A percentile compares a stretch with the other conserved stretches of the same genome.
These are phyloP conservation scores for Anaspis maculata DNA, from an alignment of 2,888 invertebrate genomes.

Conservation along the genomic window DNA sequence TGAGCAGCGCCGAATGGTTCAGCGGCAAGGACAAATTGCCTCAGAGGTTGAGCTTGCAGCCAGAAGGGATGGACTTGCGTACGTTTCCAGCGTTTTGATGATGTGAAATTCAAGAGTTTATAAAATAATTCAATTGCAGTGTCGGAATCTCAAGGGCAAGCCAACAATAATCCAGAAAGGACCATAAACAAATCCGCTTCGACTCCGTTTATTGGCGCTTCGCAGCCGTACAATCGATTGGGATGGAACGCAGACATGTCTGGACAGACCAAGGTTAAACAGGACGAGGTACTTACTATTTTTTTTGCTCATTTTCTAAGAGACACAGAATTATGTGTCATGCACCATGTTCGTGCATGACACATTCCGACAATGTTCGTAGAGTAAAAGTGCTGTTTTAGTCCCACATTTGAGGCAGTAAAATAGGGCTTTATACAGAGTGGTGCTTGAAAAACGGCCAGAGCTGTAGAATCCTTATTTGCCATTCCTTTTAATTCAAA, in stretches of 20 bases:
- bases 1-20: constrained; percentile 74
- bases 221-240: constrained; percentile 44
- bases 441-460: too few relatives aligned
- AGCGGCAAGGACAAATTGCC: constrained; percentile 54
- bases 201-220: constrained; percentile 41
- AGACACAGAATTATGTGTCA: too few relatives aligned
- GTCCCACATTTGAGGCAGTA: too few relatives aligned
- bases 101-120: background rate
- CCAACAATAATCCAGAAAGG: constrained; percentile 34
- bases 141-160: constrained; percentile 45
- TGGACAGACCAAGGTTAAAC: constrained; percentile 43
- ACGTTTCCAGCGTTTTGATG: constrained; percentile 34
- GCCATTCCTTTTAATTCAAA: too few relatives aligned
- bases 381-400: too few relatives aligned
- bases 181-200: constrained; percentile 43
- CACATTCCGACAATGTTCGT: too few relatives aligned
- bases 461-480: too few relatives aligned
- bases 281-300: constrained; percentile 47
- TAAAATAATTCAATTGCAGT: constrained; percentile 16
- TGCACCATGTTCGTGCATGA: constrained; percentile 12
- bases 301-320: constrained; percentile 7
- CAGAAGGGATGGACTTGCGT: constrained; percentile 82
- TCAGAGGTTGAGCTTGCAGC: constrained; percentile 64
- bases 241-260: constrained; percentile 46
- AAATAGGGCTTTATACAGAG: too few relatives aligned